phyloP scores from a whole-genome alignment of 2,113 vertebrate species.

The Limanda limanda region DNA sequence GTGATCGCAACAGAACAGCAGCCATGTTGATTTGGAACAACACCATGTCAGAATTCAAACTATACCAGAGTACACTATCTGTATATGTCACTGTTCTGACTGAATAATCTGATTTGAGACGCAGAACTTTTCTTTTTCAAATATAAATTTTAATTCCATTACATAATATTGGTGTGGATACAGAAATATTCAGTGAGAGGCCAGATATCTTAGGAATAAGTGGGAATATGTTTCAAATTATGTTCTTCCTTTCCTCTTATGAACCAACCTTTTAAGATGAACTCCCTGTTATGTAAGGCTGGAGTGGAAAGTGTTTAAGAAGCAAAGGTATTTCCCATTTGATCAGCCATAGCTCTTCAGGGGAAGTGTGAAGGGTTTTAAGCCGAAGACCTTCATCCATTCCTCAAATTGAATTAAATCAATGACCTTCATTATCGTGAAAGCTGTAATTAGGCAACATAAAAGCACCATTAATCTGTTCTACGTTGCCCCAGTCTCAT shows the following conservation, averaged over 20 bases:
- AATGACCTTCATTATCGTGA: slow-evolving; percentile 61
- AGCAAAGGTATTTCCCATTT: neutral
- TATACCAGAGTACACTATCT: no score
- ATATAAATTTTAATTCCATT: neutral
- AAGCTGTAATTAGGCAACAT: slow-evolving; percentile 54
- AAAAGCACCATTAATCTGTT: slow-evolving; percentile 52
- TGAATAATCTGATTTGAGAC: neutral
- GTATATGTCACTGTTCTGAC: neutral
- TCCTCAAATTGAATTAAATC: slow-evolving; percentile 43
- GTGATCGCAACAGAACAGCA: no score
- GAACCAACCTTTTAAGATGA: no score
- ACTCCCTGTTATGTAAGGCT: no score
- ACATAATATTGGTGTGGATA: neutral
- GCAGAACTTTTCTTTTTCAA: neutral
- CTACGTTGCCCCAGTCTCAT: slow-evolving; percentile 16
- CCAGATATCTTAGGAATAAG: no score
- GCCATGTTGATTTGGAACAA: no score
- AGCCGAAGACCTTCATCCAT: slow-evolving; percentile 39
- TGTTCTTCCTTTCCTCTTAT: no score
- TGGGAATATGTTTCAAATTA: no score
- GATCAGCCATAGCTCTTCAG: neutral
- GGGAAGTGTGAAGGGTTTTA: slow-evolving; percentile 23
- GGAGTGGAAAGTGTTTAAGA: no score
- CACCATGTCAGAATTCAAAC: no score
- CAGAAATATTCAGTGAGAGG: no score